Evolutionary conservation across 1,140 invertebrate species (phyloP).

Genomic region (Dysdera silvatica): DNA sequence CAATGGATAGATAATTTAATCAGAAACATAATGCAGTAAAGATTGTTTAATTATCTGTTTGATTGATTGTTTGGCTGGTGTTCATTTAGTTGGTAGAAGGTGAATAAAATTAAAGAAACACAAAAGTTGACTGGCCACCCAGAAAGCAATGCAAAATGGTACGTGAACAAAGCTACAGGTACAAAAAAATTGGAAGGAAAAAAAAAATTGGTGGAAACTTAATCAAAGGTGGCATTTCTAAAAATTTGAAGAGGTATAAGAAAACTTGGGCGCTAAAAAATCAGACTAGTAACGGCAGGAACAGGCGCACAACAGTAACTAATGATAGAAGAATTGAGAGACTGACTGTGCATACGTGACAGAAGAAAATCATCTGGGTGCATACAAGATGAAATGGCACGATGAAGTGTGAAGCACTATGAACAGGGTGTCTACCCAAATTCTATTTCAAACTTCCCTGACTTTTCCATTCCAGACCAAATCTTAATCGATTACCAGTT

Average conservation of each 20-base stretch:
- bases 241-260: background rate
- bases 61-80: background rate
- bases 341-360: background rate
- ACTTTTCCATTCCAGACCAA: too few species aligned
- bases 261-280: background rate
- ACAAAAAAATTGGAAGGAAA: background rate
- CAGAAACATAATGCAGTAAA: background rate
- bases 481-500: too few species aligned
- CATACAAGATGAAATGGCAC: background rate
- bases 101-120: background rate
- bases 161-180: background rate
- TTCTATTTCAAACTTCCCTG: too few species aligned
- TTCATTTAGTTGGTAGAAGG: background rate
- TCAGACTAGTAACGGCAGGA: background rate
- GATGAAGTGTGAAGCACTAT: background rate
- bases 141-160: background rate
- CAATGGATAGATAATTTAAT: background rate
- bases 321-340: background rate
- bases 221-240: too few species aligned
- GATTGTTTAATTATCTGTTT: background rate
- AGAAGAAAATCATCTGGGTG: background rate
- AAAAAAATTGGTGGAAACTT: too few species aligned
- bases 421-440: too few species aligned
- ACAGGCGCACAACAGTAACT: background rate
- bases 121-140: background rate